phyloP scores from a whole-genome alignment of 2,113 vertebrate genomes.

The Zosterops borbonicus region DNA sequence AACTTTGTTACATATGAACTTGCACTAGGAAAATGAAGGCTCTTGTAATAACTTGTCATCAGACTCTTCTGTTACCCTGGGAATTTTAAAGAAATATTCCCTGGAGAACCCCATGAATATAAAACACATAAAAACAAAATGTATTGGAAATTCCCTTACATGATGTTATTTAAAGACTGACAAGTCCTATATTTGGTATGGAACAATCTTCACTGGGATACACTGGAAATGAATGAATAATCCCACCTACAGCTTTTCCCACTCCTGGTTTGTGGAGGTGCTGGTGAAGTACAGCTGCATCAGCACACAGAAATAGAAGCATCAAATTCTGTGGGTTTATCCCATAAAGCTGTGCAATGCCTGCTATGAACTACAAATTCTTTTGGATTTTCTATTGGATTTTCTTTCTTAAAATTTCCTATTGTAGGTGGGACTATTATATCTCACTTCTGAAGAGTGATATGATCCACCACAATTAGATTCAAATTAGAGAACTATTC shows the following conservation, averaged over 20 bases:
- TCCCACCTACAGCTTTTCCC: neutral
- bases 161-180: neutral
- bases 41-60: neutral
- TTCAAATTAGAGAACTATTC: neutral
- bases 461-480: neutral
- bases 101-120: neutral
- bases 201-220: neutral
- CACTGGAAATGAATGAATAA: neutral
- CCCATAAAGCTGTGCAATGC: neutral
- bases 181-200: neutral
- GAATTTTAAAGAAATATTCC: neutral
- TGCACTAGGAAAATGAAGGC: neutral
- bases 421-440: neutral
- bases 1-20: neutral
- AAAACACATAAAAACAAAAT: neutral
- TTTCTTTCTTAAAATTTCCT: neutral
- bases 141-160: neutral
- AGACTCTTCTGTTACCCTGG: neutral
- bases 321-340: neutral
- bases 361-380: neutral
- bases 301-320: neutral
- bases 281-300: neutral
- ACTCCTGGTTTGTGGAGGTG: neutral
- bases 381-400: neutral
- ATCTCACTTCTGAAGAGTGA: neutral